A percentile compares a stretch with the other conserved stretches of the same genome.
These are phyloP conservation scores for Morbakka virulenta DNA, from an alignment of 30 jellyfish, hydroid and myxozoan genomes.

Conservation along the genomic window DNA sequence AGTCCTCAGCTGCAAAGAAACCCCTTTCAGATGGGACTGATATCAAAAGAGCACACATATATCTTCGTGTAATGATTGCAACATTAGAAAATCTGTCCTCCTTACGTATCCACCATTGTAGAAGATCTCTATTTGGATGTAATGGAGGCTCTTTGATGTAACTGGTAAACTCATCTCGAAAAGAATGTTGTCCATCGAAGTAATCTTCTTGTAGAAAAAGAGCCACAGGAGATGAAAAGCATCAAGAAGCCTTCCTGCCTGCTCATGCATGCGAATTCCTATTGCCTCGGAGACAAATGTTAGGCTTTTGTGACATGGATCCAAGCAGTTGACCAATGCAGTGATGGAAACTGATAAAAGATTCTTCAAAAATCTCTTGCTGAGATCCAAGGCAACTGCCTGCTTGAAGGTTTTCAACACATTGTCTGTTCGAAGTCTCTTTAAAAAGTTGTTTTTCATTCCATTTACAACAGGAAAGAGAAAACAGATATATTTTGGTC, in stretches of 20 bases:
- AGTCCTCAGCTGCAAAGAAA: constrained; percentile 31
- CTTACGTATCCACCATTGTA: constrained; percentile 47
- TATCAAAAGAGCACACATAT: constrained; percentile 23
- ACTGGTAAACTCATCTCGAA: constrained; percentile 35
- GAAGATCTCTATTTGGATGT: constrained; percentile 18
- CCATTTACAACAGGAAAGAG: too few species aligned
- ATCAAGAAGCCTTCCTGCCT: constrained; percentile 10
- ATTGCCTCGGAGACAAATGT: background rate
- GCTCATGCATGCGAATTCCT: constrained; percentile 31
- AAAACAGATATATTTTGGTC: too few species aligned
- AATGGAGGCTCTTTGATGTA: constrained; percentile 35
- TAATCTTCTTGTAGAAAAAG: constrained; percentile 31
- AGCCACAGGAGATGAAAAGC: constrained; percentile 34
- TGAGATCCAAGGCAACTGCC: too few species aligned
- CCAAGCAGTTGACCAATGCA: background rate
- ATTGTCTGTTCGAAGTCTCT: too few species aligned
- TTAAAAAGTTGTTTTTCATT: too few species aligned
- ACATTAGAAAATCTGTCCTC: constrained; percentile 7
- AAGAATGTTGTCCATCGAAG: constrained; percentile 27
- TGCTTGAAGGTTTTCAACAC: too few species aligned
- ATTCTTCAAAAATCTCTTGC: too few species aligned
- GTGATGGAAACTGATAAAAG: too few species aligned
- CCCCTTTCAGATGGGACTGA: constrained; percentile 50
- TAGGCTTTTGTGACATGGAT: too few species aligned
- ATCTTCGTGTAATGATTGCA: constrained; percentile 26